A percentile compares a stretch with the other conserved stretches of the same genome.
phyloP scores from a whole-genome alignment of 2,113 vertebrate species.

The Austrofundulus limnaeus region DNA sequence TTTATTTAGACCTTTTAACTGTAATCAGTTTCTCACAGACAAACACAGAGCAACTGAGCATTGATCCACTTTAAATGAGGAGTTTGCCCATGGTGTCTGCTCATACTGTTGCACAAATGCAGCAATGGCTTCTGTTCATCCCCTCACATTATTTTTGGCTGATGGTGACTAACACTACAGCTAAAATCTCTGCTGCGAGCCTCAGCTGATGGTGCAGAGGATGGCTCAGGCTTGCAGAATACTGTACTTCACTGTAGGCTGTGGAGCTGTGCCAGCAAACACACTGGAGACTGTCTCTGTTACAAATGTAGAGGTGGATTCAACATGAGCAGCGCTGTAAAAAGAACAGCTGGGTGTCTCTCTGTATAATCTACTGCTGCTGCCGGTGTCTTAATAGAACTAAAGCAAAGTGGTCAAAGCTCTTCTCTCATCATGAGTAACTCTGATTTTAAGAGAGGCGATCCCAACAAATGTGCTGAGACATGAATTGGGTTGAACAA shows the following conservation, averaged over 20 bases:
- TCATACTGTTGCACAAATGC: constrained; percentile 28
- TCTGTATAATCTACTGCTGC: constrained; percentile 18
- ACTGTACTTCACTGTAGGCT: constrained; percentile 65
- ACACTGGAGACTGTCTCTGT: constrained; percentile 57
- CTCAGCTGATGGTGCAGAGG: constrained; percentile 54
- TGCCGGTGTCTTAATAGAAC: constrained; percentile 25
- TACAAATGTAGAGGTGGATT: constrained; percentile 54
- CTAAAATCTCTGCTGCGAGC: constrained; percentile 50
- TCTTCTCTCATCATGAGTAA: constrained; percentile 16
- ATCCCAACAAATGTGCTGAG: background rate
- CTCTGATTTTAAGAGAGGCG: constrained; percentile 1
- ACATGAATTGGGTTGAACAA: background rate
- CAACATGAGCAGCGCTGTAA: constrained; percentile 47
- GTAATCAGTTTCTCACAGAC: constrained; percentile 44
- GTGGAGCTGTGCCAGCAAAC: constrained; percentile 63
- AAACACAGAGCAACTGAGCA: constrained; percentile 46
- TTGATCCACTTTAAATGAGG: constrained; percentile 42
- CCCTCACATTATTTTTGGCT: constrained; percentile 42
- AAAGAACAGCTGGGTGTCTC: constrained; percentile 26
- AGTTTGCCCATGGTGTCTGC: constrained; percentile 20
- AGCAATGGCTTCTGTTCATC: constrained; percentile 21
- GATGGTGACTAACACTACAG: constrained; percentile 41
- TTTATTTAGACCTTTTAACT: constrained; percentile 1
- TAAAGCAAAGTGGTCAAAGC: constrained; percentile 28
- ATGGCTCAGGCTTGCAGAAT: constrained; percentile 41